Base-by-base conservation (phyloP, 2,797 vertebrate genomes). In the Decapterus maruadsi region DNA sequence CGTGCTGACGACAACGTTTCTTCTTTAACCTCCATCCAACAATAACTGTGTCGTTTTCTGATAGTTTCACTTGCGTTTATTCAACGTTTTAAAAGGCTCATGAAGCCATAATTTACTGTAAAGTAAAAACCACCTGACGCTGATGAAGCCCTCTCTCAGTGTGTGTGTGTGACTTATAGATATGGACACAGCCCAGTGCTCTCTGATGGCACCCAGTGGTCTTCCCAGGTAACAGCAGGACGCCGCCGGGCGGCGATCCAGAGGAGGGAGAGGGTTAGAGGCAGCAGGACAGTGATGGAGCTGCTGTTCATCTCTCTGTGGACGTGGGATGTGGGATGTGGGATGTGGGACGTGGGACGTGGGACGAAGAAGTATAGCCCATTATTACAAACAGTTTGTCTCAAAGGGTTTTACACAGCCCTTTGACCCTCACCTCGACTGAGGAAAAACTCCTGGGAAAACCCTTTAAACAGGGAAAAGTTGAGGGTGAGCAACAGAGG, bases 151-250 rank as follows among this genome's bases (percentile, higher is more conserved):
- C 34, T 17, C 17, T 22, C n/a, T 34, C 6, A 38, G 9, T 9
- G 11, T n/a, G 26, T 40, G 8, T 40, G 8, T 38, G 8, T 38
- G 31, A 0, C 0, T 31, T 67, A 4, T n/a, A 26, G 14, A 14
- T 45, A 2, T 22, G n/a, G 51, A 50, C 14, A 45, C 5, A 68
- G 38, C 72, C 63, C 26, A 40, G 36, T 68, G 75, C 75, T 87
- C 87, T 87, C 75, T 86, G 67, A 75, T 60, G 81, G 78, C 89
- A 87, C 80, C 90, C 78, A 81, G 89, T 91, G 91, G 90, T 67
- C 72, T 65, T 36, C 46, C 9, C 2, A 14, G 12, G 77, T 65
- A 89, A 89, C 65, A 66, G 70, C 87, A 84, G 56, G 38, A 76
- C 83, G 55, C 72, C 54, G 68, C 45, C 75, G 62, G 78, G 60